phyloP scores from a whole-genome alignment of 2,888 invertebrate genomes.

The Drosophila nr. perissopoda region DNA sequence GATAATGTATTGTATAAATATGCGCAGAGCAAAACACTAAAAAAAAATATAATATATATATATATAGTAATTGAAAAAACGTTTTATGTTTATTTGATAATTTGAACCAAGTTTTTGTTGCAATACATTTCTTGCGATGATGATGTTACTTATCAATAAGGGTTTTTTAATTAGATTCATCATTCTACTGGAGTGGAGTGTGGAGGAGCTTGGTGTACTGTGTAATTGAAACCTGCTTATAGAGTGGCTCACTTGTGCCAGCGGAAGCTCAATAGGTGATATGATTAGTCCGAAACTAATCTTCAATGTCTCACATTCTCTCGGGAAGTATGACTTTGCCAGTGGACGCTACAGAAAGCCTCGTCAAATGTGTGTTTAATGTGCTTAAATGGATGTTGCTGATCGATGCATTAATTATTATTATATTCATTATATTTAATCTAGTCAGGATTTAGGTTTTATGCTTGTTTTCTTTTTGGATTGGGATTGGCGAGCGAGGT shows the following conservation, averaged over 20 bases:
- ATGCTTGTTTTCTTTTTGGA: conserved; percentile 18
- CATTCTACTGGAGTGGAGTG: conserved; percentile 20
- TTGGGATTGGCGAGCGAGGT: conserved; percentile 61
- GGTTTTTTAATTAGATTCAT: conserved; percentile 32
- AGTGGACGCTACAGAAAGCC: conserved; percentile 51
- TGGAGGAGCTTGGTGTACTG: conserved; percentile 30
- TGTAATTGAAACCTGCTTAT: conserved; percentile 66
- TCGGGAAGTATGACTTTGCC: conserved; percentile 34
- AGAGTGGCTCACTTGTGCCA: conserved; percentile 30
- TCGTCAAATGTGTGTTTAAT: conserved; percentile 29
- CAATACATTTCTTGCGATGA: conserved; percentile 48
- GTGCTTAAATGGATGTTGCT: conserved; percentile 19
- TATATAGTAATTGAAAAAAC: conserved; percentile 36
- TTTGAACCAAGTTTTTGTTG: conserved; percentile 55
- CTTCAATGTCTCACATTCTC: conserved; percentile 19
- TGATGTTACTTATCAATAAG: conserved; percentile 32
- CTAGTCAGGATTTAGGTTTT: conserved; percentile 47
- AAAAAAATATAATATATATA: conserved; percentile 24
- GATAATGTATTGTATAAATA: conserved; percentile 61
- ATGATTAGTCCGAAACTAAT: not conserved
- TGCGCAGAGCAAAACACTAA: conserved; percentile 61
- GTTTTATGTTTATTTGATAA: conserved; percentile 44
- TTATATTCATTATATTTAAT: conserved; percentile 26
- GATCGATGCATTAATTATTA: conserved; percentile 21
- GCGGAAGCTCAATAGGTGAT: conserved; percentile 50